These are phyloP conservation scores for Semibalanus balanoides DNA, from an alignment of 1,140 invertebrate genomes.

Conservation along the genomic window DNA sequence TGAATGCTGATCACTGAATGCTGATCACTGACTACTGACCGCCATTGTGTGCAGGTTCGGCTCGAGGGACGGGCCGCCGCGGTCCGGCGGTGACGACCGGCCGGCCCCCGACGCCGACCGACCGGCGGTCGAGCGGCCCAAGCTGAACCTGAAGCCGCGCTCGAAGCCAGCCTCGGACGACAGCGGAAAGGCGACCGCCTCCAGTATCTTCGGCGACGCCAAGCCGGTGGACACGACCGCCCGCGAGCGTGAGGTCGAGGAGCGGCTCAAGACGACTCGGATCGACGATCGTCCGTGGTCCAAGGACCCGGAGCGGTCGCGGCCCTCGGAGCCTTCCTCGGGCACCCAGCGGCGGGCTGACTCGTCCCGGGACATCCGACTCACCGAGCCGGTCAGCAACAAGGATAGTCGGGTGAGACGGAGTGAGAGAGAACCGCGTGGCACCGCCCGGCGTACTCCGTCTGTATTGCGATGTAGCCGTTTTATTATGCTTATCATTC, in stretches of 20 bases:
- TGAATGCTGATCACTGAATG: too few relatives aligned
- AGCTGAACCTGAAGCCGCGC: slow-evolving; percentile 14
- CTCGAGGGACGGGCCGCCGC: neutral
- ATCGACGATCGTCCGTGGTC: neutral
- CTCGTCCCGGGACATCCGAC: neutral
- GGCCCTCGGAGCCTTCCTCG: neutral
- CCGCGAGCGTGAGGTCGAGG: slow-evolving; percentile 46
- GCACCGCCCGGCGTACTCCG: too few relatives aligned
- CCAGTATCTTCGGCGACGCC: slow-evolving; percentile 72
- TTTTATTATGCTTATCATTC: too few relatives aligned
- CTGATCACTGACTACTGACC: too few relatives aligned
- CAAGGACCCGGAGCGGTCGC: neutral
- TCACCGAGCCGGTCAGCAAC: neutral
- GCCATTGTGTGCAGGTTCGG: too few relatives aligned
- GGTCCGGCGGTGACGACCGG: neutral
- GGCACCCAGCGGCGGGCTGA: neutral
- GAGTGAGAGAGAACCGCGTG: too few relatives aligned
- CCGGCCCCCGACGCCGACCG: neutral
- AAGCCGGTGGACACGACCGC: slow-evolving; percentile 86
- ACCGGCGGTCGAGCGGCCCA: neutral
- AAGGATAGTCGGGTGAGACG: neutral
- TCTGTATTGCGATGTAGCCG: too few relatives aligned
- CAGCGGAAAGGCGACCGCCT: slow-evolving; percentile 20
- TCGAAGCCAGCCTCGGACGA: slow-evolving; percentile 8
- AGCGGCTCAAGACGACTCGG: slow-evolving; percentile 34